Conservation (phyloP, 1,140 invertebrate genomes). For the Caerostris extrusa region DNA sequence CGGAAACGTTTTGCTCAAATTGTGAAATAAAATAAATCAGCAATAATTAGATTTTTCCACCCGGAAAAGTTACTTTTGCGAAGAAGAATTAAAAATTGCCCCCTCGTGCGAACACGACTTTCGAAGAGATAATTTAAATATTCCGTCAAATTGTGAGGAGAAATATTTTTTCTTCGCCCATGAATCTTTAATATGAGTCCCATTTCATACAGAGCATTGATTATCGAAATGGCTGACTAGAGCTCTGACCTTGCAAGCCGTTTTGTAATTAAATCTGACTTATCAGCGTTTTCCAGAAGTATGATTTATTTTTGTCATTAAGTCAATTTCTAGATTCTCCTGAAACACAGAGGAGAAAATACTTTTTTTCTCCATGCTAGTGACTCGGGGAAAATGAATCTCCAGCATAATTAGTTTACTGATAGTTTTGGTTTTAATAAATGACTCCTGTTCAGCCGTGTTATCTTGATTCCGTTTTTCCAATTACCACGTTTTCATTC, state of each 20-base stretch:
- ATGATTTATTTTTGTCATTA: constrained; percentile 52
- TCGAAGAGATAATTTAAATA: constrained; percentile 35
- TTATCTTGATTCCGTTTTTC: constrained; percentile 41
- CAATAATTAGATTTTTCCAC: constrained; percentile 44
- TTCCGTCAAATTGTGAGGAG: constrained; percentile 2
- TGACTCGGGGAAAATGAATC: constrained; percentile 35
- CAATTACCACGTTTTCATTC: constrained; percentile 8
- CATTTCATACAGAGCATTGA: constrained; percentile 35
- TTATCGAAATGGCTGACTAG: constrained; percentile 36
- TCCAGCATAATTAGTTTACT: constrained; percentile 44
- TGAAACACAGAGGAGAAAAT: constrained; percentile 28
- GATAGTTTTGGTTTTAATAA: constrained; percentile 57
- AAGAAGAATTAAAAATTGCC: constrained; percentile 36
- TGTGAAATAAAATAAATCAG: neutral
- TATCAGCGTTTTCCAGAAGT: constrained; percentile 62
- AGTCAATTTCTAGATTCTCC: neutral
- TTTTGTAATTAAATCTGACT: constrained; percentile 62
- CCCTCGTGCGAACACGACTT: neutral
- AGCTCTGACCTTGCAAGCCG: neutral
- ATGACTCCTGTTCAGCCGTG: constrained; percentile 28
- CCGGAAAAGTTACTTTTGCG: neutral
- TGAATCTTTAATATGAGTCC: constrained; percentile 42
- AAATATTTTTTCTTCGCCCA: constrained; percentile 37
- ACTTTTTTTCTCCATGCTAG: neutral
- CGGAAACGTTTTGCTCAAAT: neutral